These are phyloP conservation scores for Drosophila lacertosa DNA, from an alignment of 1,140 invertebrate genomes.

Conservation along the genomic window DNA sequence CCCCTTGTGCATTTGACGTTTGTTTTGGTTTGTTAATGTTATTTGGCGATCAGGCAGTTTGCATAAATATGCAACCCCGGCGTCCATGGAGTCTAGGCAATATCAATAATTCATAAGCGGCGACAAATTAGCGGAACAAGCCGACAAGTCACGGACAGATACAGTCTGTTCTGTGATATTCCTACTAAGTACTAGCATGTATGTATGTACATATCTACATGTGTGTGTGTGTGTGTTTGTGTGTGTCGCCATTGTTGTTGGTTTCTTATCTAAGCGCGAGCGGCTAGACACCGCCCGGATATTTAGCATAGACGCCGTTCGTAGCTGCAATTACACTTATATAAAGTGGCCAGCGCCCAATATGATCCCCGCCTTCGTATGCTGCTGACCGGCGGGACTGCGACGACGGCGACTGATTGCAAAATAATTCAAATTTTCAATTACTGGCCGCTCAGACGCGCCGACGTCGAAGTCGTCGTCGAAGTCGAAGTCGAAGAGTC, in stretches of 20 bases:
- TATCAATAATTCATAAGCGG: slow-evolving; percentile 80
- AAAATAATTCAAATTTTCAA: slow-evolving; percentile 78
- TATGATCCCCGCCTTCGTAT: not conserved
- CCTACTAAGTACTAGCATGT: slow-evolving; percentile 24
- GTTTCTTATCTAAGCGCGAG: slow-evolving; percentile 46
- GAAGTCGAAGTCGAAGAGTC: slow-evolving; percentile 20
- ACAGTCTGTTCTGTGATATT: slow-evolving; percentile 24
- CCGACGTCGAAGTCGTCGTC: slow-evolving; percentile 27
- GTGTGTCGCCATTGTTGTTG: slow-evolving; percentile 13
- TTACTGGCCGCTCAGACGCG: slow-evolving; percentile 68
- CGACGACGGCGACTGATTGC: slow-evolving; percentile 65
- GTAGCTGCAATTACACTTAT: slow-evolving; percentile 59
- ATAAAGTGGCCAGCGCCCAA: slow-evolving; percentile 44
- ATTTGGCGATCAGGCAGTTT: slow-evolving; percentile 34
- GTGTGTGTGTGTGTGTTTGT: slow-evolving; percentile 30
- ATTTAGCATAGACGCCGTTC: slow-evolving; percentile 68
- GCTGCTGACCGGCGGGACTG: slow-evolving; percentile 7
- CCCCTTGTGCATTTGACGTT: not conserved
- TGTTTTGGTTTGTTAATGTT: slow-evolving; percentile 22
- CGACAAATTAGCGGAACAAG: slow-evolving; percentile 77
- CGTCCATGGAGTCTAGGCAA: slow-evolving; percentile 20
- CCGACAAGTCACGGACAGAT: slow-evolving; percentile 71
- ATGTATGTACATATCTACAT: slow-evolving; percentile 3
- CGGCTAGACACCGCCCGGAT: slow-evolving; percentile 58
- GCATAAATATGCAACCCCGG: slow-evolving; percentile 52